Base-by-base conservation (phyloP, 2,797 vertebrate genomes). In the Gastrophryne carolinensis region DNA sequence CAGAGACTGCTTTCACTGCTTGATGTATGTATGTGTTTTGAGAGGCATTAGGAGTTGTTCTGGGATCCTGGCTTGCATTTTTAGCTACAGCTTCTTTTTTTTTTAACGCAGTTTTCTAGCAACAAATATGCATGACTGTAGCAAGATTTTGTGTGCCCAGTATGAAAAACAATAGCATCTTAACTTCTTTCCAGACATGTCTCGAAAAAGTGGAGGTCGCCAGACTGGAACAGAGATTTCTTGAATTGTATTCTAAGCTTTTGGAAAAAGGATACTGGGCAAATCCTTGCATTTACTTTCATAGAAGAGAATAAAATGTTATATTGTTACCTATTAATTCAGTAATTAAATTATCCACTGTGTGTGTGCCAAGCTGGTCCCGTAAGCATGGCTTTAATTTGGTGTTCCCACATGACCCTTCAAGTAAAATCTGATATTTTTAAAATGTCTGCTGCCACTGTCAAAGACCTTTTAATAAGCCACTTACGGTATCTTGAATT, bases 401-500 rank as follows among this genome's bases (percentile, higher is more conserved):
- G 12, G 66, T 49, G 65, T 69, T 65, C 60, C 52, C 41, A 47
- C 5, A 58, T 52, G 61, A 78, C 67, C 74, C 24, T 50, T 5
- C 17, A 54, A 17, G 39, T 58, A 52, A 26, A 72, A 66, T 58
- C 60, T 72, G 52, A 78, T 78, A 60, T 68, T 75, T 57, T 68
- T 67, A 17, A 49, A 57, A 47, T 4, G 23, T 73, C 32, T 56
- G 60, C 61, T 80, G 13, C 24, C 17, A 15, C 26, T 52, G 39
- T 69, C 32, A 79, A 63, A 72, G 60, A 72, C 53, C 67, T 50
- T 72, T 75, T 70, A 72, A 72, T 76, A 75, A 79, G 61, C 53
- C 26, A 67, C 44, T 68, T 80, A 80, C 32, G 57, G 39, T 62
- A 58, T 71, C 58, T 68, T 35, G 57, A 39, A 75, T 75, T 62